Conservation (phyloP, 2,888 invertebrate genomes). For the Argyresthia goedartella region DNA sequence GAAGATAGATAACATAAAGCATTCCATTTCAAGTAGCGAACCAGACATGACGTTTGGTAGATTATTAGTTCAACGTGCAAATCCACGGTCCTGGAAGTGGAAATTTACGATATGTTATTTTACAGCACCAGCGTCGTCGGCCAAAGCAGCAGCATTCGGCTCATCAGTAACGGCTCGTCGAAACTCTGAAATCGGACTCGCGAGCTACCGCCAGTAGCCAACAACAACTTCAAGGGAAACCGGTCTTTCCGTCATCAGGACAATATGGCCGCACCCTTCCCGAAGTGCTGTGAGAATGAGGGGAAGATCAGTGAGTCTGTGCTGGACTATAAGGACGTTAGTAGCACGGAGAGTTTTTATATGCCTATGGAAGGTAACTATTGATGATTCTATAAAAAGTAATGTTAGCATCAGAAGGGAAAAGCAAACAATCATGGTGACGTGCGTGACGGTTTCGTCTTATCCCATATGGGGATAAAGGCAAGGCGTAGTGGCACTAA, state of each 20-base stretch:
- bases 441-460: too few relatives aligned
- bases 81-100: too few relatives aligned
- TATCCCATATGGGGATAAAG: too few relatives aligned
- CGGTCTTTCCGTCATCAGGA: conserved; percentile 25
- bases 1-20: too few relatives aligned
- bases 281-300: conserved; percentile 52
- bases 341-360: conserved; percentile 45
- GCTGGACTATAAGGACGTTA: conserved; percentile 29
- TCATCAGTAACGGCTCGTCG: conserved; percentile 55
- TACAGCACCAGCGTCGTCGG: conserved; percentile 22
- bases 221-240: conserved; percentile 41
- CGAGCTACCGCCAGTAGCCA: conserved; percentile 33
- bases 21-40: too few relatives aligned
- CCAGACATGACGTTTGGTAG: too few relatives aligned
- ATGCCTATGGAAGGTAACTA: background rate
- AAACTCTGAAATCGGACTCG: conserved; percentile 53
- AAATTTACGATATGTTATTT: too few relatives aligned
- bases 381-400: background rate
- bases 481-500: too few relatives aligned
- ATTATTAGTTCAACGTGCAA: too few relatives aligned
- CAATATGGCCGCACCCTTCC: conserved; percentile 43
- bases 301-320: conserved; percentile 31
- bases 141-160: conserved; percentile 54
- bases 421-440: too few relatives aligned
- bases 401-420: too few relatives aligned